Percentiles rank a stretch among this genome's conserved stretches.
Conservation (phyloP, 1,140 invertebrate species). For the Bombyx mori region DNA sequence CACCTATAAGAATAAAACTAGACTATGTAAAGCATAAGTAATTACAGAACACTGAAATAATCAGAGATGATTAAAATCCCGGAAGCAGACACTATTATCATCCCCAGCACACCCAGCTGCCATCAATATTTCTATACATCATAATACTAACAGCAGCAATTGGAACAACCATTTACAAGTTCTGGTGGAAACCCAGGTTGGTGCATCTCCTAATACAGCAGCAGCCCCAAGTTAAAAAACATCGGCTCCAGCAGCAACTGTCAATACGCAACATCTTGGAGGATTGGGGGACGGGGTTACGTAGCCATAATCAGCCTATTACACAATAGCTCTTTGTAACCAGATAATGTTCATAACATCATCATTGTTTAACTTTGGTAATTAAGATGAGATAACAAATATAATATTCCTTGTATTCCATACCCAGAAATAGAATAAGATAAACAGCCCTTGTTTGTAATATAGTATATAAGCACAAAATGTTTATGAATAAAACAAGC, state of each 20-base stretch:
- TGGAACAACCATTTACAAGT: neutral
- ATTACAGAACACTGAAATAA: neutral
- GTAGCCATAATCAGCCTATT: too few species aligned
- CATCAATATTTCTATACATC: conserved; percentile 30
- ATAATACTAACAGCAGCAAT: neutral
- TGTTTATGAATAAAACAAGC: too few species aligned
- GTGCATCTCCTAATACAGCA: neutral
- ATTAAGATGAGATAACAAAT: too few species aligned
- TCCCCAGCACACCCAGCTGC: neutral
- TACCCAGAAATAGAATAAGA: too few species aligned
- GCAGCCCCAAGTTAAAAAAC: neutral
- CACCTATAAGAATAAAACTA: neutral
- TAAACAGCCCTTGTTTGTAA: too few species aligned
- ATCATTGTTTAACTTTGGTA: too few species aligned
- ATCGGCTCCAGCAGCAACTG: neutral
- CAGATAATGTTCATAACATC: too few species aligned
- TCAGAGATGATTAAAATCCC: neutral
- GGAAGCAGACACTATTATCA: neutral
- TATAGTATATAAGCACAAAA: too few species aligned
- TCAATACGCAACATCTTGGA: neutral
- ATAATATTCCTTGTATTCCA: too few species aligned
- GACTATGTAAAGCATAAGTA: neutral
- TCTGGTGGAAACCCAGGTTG: neutral
- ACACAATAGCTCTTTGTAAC: too few species aligned
- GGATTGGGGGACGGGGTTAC: neutral